These are phyloP conservation scores for Eulacestoma nigropectus DNA, from an alignment of 2,113 vertebrate genomes.

Conservation along the genomic window DNA sequence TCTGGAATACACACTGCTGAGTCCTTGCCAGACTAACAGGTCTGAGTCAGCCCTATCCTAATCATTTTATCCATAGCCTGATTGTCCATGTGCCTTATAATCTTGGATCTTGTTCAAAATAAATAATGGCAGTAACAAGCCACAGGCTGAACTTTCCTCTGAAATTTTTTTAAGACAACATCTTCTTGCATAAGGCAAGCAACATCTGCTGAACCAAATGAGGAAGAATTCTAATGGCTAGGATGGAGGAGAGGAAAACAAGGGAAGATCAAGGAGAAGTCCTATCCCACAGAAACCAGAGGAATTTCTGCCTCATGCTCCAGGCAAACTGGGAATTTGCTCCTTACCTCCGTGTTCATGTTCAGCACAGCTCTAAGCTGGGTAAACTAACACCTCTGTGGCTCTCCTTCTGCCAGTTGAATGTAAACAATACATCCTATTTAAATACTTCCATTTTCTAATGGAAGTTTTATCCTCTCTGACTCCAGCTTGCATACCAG, in stretches of 20 bases:
- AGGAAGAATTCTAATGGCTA: background rate
- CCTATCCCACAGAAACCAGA: background rate
- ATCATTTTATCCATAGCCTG: constrained; percentile 57
- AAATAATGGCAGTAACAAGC: constrained; percentile 62
- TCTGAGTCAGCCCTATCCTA: constrained; percentile 65
- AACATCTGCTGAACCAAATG: constrained; percentile 23
- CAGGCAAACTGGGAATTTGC: background rate
- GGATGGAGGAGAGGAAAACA: background rate
- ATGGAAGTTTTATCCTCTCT: background rate
- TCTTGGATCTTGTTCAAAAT: constrained; percentile 59
- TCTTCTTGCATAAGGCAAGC: constrained; percentile 27
- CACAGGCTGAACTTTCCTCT: constrained; percentile 56
- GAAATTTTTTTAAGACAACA: constrained; percentile 52
- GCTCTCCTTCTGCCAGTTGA: background rate
- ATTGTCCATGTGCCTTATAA: constrained; percentile 62
- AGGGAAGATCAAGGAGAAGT: background rate
- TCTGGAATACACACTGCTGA: constrained; percentile 55
- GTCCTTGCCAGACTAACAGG: constrained; percentile 52
- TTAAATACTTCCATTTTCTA: background rate
- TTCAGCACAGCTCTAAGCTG: background rate
- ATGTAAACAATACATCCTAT: background rate
- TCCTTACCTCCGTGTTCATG: background rate
- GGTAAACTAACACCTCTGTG: background rate
- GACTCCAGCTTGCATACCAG: background rate
- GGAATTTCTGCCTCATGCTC: background rate